Percentiles rank a stretch among this genome's conserved stretches.
These are phyloP conservation scores for Euglossa dilemma DNA, from an alignment of 1,140 invertebrate genomes.

Conservation along the genomic window DNA sequence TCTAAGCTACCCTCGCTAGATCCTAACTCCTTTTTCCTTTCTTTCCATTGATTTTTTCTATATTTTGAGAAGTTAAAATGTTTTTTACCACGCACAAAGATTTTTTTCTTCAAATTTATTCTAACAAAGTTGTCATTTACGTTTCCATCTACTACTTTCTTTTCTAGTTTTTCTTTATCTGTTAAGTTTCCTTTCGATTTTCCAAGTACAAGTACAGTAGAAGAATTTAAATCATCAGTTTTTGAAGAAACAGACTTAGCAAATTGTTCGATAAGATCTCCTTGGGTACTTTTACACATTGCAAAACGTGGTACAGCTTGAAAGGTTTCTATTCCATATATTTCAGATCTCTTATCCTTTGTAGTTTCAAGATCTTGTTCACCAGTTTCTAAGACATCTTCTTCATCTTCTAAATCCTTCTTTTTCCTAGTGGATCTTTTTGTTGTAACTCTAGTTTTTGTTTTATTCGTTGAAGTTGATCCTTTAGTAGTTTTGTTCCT, in stretches of 20 bases:
- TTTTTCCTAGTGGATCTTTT: constrained; percentile 23
- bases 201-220: neutral
- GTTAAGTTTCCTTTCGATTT: constrained; percentile 72
- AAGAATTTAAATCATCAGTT: constrained; percentile 6
- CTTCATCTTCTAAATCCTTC: neutral
- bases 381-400: neutral
- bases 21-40: constrained; percentile 85
- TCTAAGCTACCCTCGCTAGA: constrained; percentile 82
- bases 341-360: constrained; percentile 36
- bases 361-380: neutral
- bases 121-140: constrained; percentile 95
- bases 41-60: constrained; percentile 93
- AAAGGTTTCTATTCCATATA: constrained; percentile 67
- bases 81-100: constrained; percentile 92
- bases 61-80: constrained; percentile 90
- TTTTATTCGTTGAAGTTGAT: neutral
- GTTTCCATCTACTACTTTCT: constrained; percentile 87
- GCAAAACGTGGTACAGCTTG: constrained; percentile 68
- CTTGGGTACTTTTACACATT: constrained; percentile 41
- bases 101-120: constrained; percentile 96
- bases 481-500: constrained; percentile 1
- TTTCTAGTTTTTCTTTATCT: constrained; percentile 83
- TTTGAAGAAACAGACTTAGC: constrained; percentile 47
- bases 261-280: constrained; percentile 69
- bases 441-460: neutral